Evolutionary conservation across 2,113 vertebrate species (phyloP).

Genomic region (Peromyscus leucopus): DNA sequence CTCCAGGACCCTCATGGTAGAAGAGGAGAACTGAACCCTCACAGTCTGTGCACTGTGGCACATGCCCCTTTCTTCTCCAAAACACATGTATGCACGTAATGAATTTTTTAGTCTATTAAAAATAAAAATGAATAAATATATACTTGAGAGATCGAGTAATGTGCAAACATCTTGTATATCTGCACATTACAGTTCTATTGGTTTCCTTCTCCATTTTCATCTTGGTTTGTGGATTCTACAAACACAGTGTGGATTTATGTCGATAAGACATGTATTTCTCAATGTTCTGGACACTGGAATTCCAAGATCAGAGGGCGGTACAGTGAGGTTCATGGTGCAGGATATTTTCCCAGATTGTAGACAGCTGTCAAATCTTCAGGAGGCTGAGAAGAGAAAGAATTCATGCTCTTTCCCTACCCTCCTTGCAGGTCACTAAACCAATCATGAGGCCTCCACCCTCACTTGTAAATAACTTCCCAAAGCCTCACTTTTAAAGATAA

Average conservation of each 20-base stretch:
- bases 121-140: too few relatives aligned
- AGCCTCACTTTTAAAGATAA: not conserved
- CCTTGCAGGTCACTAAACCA: not conserved
- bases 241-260: not conserved
- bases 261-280: not conserved
- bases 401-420: not conserved
- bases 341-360: not conserved
- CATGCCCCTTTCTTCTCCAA: too few relatives aligned
- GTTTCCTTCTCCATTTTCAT: not conserved
- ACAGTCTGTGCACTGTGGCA: not conserved
- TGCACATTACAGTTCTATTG: not conserved
- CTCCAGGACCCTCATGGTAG: not conserved
- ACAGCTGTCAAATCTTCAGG: not conserved
- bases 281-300: not conserved
- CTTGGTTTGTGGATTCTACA: not conserved
- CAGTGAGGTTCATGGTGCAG: not conserved
- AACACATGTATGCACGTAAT: not conserved
- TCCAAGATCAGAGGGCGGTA: not conserved
- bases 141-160: not conserved
- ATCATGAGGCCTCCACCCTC: not conserved
- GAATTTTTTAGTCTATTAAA: not conserved
- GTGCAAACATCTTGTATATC: not conserved
- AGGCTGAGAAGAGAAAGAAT: not conserved
- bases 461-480: not conserved
- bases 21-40: not conserved